Percentiles rank a stretch among this genome's conserved stretches.
Conservation (phyloP, 2,113 vertebrate genomes). For the Pseudonaja textilis region DNA sequence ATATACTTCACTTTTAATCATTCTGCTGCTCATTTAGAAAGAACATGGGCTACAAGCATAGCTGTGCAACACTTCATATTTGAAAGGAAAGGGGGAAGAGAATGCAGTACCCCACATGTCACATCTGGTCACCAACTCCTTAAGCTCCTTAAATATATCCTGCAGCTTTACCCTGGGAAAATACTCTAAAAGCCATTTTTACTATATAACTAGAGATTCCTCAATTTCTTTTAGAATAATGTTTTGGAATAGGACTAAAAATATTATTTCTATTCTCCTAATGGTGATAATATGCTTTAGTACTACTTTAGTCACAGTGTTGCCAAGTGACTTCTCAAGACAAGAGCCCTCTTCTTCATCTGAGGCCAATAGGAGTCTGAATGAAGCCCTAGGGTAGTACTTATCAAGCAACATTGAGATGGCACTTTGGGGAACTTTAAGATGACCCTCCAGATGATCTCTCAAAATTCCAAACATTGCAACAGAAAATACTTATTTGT, state of each 20-base stretch:
- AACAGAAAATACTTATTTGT: neutral
- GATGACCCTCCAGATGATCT: neutral
- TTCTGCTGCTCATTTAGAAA: neutral
- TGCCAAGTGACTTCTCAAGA: neutral
- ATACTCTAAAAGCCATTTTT: neutral
- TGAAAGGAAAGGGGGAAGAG: neutral
- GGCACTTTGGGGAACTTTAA: neutral
- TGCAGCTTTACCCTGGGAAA: neutral
- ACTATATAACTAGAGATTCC: neutral
- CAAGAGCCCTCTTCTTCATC: neutral
- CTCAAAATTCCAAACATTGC: neutral
- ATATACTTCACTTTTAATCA: neutral
- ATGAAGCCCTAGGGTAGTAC: neutral
- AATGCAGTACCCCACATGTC: neutral
- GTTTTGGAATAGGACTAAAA: neutral
- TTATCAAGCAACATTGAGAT: neutral
- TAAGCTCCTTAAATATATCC: neutral
- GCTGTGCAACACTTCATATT: neutral
- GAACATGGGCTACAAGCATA: neutral
- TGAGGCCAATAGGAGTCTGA: neutral
- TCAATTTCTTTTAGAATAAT: neutral
- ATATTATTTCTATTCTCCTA: neutral
- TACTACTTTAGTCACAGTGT: neutral
- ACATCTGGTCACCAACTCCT: neutral
- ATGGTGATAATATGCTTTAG: neutral